Evolutionary conservation across 2,888 invertebrate genomes (phyloP), one percentile per base, ranked within the genome.

Genomic region (Volucella inflata): DNA sequence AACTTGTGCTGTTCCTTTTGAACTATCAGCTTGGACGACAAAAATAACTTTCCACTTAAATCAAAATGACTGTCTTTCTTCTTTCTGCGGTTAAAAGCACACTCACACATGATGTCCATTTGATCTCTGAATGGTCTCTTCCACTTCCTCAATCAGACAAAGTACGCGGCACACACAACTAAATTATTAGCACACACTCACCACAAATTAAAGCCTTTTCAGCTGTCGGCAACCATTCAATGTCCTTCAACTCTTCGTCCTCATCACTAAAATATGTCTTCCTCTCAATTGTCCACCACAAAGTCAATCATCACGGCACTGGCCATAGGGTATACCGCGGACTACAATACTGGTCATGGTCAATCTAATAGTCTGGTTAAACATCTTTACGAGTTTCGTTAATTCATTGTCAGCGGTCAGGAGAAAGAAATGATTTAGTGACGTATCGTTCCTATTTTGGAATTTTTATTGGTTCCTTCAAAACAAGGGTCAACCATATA

Each of bases 401-500:
- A 59, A 62, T 65, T 55, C 64, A 60, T 76, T 81, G 76, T 64
- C 81, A 68, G 76, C 57, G 57, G 81, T 70, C 38, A 12, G 21
- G 14, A 42, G 50, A 38, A 11, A n/a, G 46, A 40, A 16, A 76
- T 76, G 65, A 59, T 81, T 76, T 76, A 76, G 17, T 50, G 70
- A n/a, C 60, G 12, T 59, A 14, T 44, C 9, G 42, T 42, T 53
- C 38, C 10, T 10, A 11, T 30, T 16, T 11, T 71, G 71, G 60
- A 50, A 60, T 48, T 60, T 59, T 60, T 59, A 71, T 59, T 46
- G 16, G 70, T 44, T 57, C 44, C 30, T 36, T 12, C 42, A 40
- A 12, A 16, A 30, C 6, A 12, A 14, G 4, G 30, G 67, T 30
- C 14, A 21, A 30, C 30, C 30, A 30, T 30, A n/a, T 48, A 46